Percentiles rank a stretch among this genome's conserved stretches.
Conservation (phyloP, 1,140 invertebrate species). For the Phortica variegata region DNA sequence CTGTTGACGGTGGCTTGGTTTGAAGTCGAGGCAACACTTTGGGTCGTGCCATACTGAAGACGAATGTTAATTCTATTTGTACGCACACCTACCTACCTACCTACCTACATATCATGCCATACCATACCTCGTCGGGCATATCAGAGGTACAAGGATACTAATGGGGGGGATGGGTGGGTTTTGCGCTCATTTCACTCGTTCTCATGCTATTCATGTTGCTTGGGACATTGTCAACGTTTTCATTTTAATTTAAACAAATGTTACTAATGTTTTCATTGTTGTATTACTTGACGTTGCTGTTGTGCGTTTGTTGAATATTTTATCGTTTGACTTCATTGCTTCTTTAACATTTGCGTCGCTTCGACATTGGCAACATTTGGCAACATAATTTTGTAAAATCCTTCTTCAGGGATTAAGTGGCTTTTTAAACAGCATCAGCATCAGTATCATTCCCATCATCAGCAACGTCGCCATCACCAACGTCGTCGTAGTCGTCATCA, state of each 20-base stretch:
- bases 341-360: no score
- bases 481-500: no score
- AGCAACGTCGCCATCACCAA: no score
- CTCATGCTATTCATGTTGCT: slow-evolving; percentile 26
- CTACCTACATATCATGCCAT: slow-evolving; percentile 6
- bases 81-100: slow-evolving; percentile 13
- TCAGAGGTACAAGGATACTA: slow-evolving; percentile 19
- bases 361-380: slow-evolving; percentile 44
- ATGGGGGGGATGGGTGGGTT: no score
- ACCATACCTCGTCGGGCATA: slow-evolving; percentile 2
- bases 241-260: slow-evolving; percentile 57
- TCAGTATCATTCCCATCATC: no score
- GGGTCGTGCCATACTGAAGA: slow-evolving; percentile 17
- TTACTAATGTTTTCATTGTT: slow-evolving; percentile 52
- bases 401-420: slow-evolving; percentile 39
- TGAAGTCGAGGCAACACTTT: no score
- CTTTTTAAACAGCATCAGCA: slow-evolving; percentile 19
- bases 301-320: slow-evolving; percentile 44
- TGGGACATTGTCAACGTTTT: slow-evolving; percentile 43
- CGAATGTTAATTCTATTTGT: slow-evolving; percentile 55
- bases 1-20: no score
- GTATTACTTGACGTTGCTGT: slow-evolving; percentile 7
- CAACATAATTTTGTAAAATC: slow-evolving; percentile 40
- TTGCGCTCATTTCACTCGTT: no score
- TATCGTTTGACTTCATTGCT: slow-evolving; percentile 45